These are phyloP conservation scores for Sinocyclocheilus rhinocerous DNA, from an alignment of 2,113 vertebrate species.

Conservation along the genomic window DNA sequence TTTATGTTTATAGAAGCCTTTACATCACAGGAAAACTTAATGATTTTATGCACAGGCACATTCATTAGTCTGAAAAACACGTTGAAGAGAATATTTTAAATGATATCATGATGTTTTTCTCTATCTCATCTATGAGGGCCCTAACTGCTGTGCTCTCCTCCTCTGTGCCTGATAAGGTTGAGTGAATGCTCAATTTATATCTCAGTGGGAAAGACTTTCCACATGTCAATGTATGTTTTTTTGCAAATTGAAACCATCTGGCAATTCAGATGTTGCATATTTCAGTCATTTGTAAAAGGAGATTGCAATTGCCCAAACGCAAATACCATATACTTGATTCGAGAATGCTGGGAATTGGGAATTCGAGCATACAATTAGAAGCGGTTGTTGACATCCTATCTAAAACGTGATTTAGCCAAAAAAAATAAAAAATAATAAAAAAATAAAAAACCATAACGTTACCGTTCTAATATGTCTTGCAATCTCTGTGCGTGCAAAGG, in stretches of 20 bases:
- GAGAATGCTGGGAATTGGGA: background rate
- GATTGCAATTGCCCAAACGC: background rate
- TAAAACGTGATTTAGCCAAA: too few species aligned
- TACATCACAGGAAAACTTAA: background rate
- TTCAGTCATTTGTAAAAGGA: conserved; percentile 39
- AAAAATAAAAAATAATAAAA: too few species aligned
- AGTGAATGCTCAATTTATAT: conserved; percentile 32
- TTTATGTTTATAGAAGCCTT: background rate
- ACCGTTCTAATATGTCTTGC: too few species aligned
- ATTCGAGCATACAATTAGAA: too few species aligned
- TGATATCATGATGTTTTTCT: background rate
- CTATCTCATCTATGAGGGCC: background rate
- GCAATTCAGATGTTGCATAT: background rate
- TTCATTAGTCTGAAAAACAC: background rate
- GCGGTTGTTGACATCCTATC: too few species aligned
- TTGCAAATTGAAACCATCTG: conserved; percentile 17
- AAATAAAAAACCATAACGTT: too few species aligned
- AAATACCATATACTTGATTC: background rate
- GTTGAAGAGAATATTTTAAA: conserved; percentile 12
- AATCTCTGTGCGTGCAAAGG: too few species aligned
- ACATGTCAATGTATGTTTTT: conserved; percentile 23
- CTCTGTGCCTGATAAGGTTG: conserved; percentile 24
- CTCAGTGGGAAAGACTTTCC: conserved; percentile 28
- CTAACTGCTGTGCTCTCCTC: conserved; percentile 8
- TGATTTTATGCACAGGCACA: background rate